Conservation (phyloP, 2,797 vertebrate genomes). For the Galagoides demidoff region DNA sequence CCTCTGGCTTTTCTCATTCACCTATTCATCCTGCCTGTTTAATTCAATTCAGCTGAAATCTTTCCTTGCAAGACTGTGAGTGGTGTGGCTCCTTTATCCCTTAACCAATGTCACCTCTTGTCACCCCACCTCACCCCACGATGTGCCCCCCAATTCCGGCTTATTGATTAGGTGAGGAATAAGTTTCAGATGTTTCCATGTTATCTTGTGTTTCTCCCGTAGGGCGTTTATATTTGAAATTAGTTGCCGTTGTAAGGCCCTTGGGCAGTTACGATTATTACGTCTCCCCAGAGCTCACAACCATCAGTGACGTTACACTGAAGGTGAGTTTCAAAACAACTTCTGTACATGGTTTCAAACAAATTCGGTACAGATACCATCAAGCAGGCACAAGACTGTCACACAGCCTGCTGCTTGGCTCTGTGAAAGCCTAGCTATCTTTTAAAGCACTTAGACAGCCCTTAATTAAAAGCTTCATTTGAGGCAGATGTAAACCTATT, state of each 20-base stretch:
- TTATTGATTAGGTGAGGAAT: background rate
- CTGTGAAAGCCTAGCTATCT: background rate
- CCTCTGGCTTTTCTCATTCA: background rate
- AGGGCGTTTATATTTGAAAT: slow-evolving; percentile 16
- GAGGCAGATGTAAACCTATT: background rate
- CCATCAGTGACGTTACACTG: background rate
- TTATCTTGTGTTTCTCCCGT: background rate
- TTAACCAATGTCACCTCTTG: background rate
- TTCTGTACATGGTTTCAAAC: too few relatives aligned
- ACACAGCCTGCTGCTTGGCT: background rate
- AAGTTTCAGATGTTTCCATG: background rate
- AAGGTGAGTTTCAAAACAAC: background rate
- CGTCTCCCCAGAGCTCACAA: background rate
- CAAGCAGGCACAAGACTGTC: background rate
- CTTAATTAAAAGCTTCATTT: slow-evolving; percentile 19
- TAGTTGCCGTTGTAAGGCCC: background rate
- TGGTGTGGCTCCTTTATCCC: background rate
- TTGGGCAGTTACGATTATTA: background rate
- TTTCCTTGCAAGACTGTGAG: background rate
- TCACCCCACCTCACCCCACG: background rate
- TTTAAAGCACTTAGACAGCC: background rate
- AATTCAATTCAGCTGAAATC: background rate
- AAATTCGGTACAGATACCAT: slow-evolving; percentile 11
- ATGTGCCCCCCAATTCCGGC: background rate
- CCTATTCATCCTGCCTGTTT: background rate